These are phyloP conservation scores for Macroglossus sobrinus DNA, from an alignment of 2,113 vertebrate species.

Conservation along the genomic window DNA sequence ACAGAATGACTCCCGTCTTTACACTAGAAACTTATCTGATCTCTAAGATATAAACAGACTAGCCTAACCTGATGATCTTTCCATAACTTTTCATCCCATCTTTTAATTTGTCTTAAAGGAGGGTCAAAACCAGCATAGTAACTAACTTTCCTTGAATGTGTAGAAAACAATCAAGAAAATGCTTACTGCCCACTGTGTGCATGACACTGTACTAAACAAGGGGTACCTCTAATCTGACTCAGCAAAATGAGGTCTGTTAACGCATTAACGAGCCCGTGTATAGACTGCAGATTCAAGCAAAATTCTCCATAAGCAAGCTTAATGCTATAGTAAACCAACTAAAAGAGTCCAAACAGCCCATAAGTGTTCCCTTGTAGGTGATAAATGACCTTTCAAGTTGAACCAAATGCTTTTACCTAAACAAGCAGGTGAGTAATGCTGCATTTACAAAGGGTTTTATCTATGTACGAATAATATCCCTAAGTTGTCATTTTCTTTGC, in stretches of 20 bases:
- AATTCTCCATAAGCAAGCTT: slow-evolving; percentile 52
- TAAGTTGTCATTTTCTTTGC: slow-evolving; percentile 8
- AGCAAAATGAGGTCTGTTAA: slow-evolving; percentile 64
- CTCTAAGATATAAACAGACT: background rate
- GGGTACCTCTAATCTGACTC: slow-evolving; percentile 21
- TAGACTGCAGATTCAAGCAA: slow-evolving; percentile 56
- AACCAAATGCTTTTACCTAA: slow-evolving; percentile 49
- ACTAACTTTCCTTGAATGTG: background rate
- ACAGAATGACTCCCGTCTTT: background rate
- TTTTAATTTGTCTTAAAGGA: slow-evolving; percentile 1
- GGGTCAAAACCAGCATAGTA: background rate
- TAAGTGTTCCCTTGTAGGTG: slow-evolving; percentile 32
- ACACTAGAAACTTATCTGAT: background rate
- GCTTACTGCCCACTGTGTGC: slow-evolving; percentile 42
- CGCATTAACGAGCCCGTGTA: slow-evolving; percentile 19
- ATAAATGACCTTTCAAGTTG: slow-evolving; percentile 62
- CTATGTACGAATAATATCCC: background rate
- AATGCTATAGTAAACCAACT: slow-evolving; percentile 54
- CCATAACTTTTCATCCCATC: background rate
- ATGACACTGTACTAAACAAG: background rate
- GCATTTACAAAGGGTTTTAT: slow-evolving; percentile 12
- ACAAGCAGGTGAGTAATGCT: slow-evolving; percentile 22
- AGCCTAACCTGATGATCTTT: background rate
- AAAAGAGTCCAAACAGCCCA: slow-evolving; percentile 18
- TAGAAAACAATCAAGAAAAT: slow-evolving; percentile 51